These are phyloP conservation scores for Phengaris arion DNA, from an alignment of 2,888 invertebrate genomes.

Conservation along the genomic window DNA sequence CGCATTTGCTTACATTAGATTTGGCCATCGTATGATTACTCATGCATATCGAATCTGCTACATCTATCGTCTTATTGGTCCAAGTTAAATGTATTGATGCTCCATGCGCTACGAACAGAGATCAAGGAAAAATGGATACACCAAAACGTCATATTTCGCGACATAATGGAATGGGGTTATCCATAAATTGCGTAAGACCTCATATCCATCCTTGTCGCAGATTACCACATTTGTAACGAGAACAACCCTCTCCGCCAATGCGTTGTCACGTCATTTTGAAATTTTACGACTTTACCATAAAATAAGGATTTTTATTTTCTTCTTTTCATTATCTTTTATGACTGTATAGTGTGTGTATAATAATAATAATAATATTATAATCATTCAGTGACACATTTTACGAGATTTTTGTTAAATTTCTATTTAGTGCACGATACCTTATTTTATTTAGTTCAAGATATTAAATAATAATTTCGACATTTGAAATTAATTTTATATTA, in stretches of 20 bases:
- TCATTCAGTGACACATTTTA: too few relatives aligned
- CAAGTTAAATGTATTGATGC: conserved; percentile 12
- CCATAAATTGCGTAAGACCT: conserved; percentile 10
- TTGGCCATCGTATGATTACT: conserved; percentile 17
- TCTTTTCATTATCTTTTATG: too few relatives aligned
- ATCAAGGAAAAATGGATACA: conserved; percentile 2
- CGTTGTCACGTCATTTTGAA: conserved; percentile 5
- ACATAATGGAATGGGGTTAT: conserved; percentile 16
- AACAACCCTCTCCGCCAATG: conserved; percentile 10
- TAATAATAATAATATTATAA: too few relatives aligned
- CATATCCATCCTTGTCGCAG: conserved; percentile 4
- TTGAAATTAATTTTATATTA: too few relatives aligned
- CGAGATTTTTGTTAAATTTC: too few relatives aligned
- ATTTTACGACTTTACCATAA: too few relatives aligned
- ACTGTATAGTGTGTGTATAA: too few relatives aligned
- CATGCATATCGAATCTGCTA: conserved; percentile 21
- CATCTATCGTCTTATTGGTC: conserved; percentile 7
- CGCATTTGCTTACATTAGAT: conserved; percentile 18
- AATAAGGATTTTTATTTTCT: too few relatives aligned
- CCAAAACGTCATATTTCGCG: conserved; percentile 3
- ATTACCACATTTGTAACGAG: conserved; percentile 15
- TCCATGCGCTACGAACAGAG: background rate
- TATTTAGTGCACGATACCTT: too few relatives aligned
- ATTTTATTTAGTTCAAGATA: too few relatives aligned
- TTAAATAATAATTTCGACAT: too few relatives aligned